Evolutionary conservation across 1,140 invertebrate genomes (phyloP), one percentile per base, ranked within the genome.

Genomic region (Zaprionus lachaisei): DNA sequence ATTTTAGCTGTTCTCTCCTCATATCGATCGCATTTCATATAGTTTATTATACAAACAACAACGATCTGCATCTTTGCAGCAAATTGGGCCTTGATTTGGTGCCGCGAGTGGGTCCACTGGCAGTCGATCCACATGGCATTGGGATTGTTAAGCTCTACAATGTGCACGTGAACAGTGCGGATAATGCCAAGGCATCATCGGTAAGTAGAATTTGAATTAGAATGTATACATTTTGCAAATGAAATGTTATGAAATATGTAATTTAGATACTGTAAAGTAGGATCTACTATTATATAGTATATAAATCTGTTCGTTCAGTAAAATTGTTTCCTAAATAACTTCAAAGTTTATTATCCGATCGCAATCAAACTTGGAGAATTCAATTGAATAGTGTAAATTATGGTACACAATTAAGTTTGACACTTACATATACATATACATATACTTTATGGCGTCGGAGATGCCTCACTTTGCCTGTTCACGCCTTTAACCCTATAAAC

Each of bases 71-170:
- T 93, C 79, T 93, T 96, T 96, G 38, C 94, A 99, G 98, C 93
- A 97, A 98, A 94, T 94, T 99, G 9, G 97, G 97, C 0, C 93
- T 99, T 80, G 98, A 99, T 94, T 92, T 99, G 86, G 98, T 99
- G 17, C 98, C 98, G 0, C 94, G 97, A 38, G 95, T 97, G 80
- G 97, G 97, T 38, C 95, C 96, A 24, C 95, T 97, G 84, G 97
- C 97, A 92, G 97, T 98, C 5, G 97, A 98, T 93, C 96, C 97
- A 22, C 97, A 97, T 79, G 95, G 96, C 34, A 96, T 98, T 92
- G 98, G 97, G 64, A 95, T 98, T 6, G 96, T 98, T 12, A 96
- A 98, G 83, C 94, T 99, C 2, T 97, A 98, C 93, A 95, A 97
- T 87, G 96, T 98, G 77, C 97, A 98, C 92, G 95, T 96, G 0